Evolutionary conservation across 2,888 invertebrate genomes (phyloP), one percentile per base, ranked within the genome.

Genomic region (Lasioglossum morio): DNA sequence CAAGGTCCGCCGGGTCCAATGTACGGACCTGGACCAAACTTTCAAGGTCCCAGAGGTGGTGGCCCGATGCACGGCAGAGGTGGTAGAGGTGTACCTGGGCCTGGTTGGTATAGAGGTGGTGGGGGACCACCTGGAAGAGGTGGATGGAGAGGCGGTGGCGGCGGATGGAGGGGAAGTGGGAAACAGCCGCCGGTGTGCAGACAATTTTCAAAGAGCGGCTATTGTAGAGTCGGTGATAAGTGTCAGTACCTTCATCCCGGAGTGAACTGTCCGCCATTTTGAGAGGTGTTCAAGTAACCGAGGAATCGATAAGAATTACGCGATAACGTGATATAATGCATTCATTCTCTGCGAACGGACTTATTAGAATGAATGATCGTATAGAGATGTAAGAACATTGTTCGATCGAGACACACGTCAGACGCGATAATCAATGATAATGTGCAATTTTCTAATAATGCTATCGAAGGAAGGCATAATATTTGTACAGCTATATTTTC

Each of bases 171-270:
- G 53, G 94, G 94, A 2, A 93, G 90, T 40, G 92, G 92, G 0
- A 95, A 95, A 79, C 95, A 94, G 70, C 94, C 95, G 0, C 94
- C 94, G 1, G 94, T 97, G 23, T 98, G 98, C 94, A 97, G 97
- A 94, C 97, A 98, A 94, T 97, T 97, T 93, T 97, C 97, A 94
- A 97, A 97, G 92, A 97, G 96, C 91, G 98, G 98, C 0, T 97
- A 97, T 86, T 98, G 98, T 95, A 96, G 98, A 77, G 97, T 97
- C 93, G 98, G 98, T 80, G 97, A 97, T 91, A 97, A 97, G 91
- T 99, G 98, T 95, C 97, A 97, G 79, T 98, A 97, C 95, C 95
- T 98, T 90, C 98, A 98, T 96, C 98, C 98, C 4, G 97, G 97
- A 87, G 96, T 96, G 34, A 96, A 96, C 94, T 96, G 96, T 91